phyloP scores from a whole-genome alignment of 1,140 invertebrate species.

The Drosophila sp. region DNA sequence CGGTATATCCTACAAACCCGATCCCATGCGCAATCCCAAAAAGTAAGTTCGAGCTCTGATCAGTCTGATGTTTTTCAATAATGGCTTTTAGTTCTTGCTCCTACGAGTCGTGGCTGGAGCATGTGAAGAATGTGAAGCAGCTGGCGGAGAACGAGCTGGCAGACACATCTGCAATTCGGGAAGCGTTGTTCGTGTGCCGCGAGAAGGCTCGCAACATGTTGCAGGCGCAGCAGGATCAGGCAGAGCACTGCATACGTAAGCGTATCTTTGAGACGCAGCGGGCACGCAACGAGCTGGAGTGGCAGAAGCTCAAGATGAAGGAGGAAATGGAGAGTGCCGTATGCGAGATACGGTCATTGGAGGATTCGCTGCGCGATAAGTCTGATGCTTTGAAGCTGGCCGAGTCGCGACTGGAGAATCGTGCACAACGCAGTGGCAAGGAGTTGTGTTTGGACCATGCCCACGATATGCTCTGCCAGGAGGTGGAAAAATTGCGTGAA shows the following conservation, averaged over 20 bases:
- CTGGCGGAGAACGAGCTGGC: constrained; percentile 91
- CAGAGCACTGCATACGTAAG: constrained; percentile 92
- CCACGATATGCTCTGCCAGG: constrained; percentile 89
- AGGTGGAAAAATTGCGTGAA: constrained; percentile 88
- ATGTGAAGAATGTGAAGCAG: constrained; percentile 90
- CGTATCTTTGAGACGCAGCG: constrained; percentile 94
- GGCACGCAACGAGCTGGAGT: constrained; percentile 93
- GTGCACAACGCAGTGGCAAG: constrained; percentile 90
- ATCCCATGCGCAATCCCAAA: constrained; percentile 90
- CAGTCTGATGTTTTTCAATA: too few species aligned
- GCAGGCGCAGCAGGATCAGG: constrained; percentile 91
- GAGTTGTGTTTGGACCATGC: constrained; percentile 92
- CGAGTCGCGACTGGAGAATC: constrained; percentile 90
- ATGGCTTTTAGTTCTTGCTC: constrained; percentile 86
- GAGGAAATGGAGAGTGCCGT: constrained; percentile 92
- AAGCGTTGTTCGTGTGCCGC: constrained; percentile 90
- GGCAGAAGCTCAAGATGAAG: constrained; percentile 94
- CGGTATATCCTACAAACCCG: constrained; percentile 92
- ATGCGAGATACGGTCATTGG: constrained; percentile 89
- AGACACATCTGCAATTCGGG: constrained; percentile 90
- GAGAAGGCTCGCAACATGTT: constrained; percentile 91
- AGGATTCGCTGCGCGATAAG: constrained; percentile 89
- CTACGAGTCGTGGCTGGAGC: constrained; percentile 93
- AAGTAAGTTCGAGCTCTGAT: constrained; percentile 85
- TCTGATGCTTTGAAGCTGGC: constrained; percentile 90